Evolutionary conservation across 1,140 invertebrate species (phyloP).

Genomic region (Tetramorium parvispinum): DNA sequence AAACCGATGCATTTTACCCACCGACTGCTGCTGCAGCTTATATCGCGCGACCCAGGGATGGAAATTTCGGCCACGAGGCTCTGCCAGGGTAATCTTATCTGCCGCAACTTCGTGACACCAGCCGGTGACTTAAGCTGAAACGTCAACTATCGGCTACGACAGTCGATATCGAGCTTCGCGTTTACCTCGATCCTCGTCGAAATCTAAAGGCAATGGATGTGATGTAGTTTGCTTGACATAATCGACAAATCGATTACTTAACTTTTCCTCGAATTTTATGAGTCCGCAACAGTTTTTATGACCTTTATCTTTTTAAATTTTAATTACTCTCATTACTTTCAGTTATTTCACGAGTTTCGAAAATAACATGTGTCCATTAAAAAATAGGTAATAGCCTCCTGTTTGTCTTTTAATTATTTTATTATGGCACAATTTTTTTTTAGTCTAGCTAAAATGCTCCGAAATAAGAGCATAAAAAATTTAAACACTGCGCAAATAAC

Average conservation of each 20-base stretch:
- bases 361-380: background rate
- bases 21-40: slow-evolving; percentile 20
- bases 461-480: background rate
- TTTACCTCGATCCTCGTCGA: slow-evolving; percentile 23
- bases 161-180: slow-evolving; percentile 49
- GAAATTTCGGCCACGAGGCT: slow-evolving; percentile 53
- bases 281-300: background rate
- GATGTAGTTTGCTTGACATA: slow-evolving; percentile 19
- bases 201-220: background rate
- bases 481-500: background rate
- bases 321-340: background rate
- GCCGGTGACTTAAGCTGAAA: slow-evolving; percentile 55
- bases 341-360: background rate
- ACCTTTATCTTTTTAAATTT: background rate
- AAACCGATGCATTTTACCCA: slow-evolving; percentile 16
- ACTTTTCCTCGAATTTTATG: slow-evolving; percentile 28
- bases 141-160: slow-evolving; percentile 56
- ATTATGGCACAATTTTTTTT: background rate
- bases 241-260: slow-evolving; percentile 50
- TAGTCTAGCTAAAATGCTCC: background rate
- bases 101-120: slow-evolving; percentile 56
- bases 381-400: background rate
- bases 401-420: background rate
- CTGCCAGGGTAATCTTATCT: slow-evolving; percentile 55
- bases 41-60: slow-evolving; percentile 26